Evolutionary conservation across 2,888 invertebrate genomes (phyloP), one percentile per base, ranked within the genome.

Genomic region (Mythimna loreyi): DNA sequence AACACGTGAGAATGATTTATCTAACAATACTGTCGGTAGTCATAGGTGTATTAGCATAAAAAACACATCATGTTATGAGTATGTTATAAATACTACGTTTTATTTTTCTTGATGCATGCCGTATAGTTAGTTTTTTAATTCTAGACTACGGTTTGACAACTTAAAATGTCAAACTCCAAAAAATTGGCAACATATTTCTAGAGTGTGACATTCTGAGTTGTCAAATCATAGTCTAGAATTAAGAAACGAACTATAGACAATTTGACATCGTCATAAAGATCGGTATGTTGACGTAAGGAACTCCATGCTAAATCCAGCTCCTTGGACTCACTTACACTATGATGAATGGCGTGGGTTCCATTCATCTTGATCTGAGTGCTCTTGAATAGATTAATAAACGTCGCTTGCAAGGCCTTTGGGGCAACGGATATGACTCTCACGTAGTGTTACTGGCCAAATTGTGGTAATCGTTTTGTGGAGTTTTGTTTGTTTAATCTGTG

Each of bases 361-460:
- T 82, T 79, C 69, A 79, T 80, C 53, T 72, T 66, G 52, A 50
- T 68, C 59, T 53, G 52, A 79, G 64, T 56, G 80, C 47, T 83
- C 66, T 67, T 71, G 73, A 70, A 73, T 73, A 71, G 66, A 80
- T 75, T 75, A 68, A 75, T 78, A 71, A 62, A 70, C 30, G 76
- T 58, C 58, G 45, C 49, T 30, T 21, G 56, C 81, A 78, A 78
- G 81, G 78, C 71, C 77, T 62, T n/a, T 55, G 33, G 53, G 45
- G 19, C 59, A 69, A 49, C 57, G 78, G 81, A 78, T 71, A 59
- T 78, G 43, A 58, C 65, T 62, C 75, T 69, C 69, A 65, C 65
- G 53, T 55, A 59, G 45, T 49, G 47, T 49, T 1, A 53, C 52
- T 23, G 33, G n/a, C 33, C 49, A 60, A n/a, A 76, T 75, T 80